A percentile compares a stretch with the other conserved stretches of the same genome.
Evolutionary conservation across 37 sponge, comb jelly and placozoan genomes (phyloP).

Genomic region (Eunapius fragilis): DNA sequence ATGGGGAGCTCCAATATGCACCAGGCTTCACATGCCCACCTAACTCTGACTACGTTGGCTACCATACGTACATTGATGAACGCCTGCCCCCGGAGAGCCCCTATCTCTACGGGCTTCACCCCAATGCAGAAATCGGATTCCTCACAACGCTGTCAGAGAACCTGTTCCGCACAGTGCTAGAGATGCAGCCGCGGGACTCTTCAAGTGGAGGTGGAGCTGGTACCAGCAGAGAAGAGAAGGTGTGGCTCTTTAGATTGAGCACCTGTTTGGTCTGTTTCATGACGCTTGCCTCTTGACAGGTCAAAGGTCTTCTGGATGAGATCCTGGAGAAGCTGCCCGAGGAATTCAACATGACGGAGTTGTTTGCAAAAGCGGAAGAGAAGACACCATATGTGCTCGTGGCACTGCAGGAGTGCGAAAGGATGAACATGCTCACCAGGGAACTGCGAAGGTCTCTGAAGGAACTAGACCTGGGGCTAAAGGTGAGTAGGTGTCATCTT

Average conservation of each 20-base stretch:
- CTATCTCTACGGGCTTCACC: conserved; percentile 96
- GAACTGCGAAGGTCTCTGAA: conserved; percentile 93
- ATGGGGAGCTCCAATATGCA: conserved; percentile 84
- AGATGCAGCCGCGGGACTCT: conserved; percentile 97
- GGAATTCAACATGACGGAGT: conserved; percentile 88
- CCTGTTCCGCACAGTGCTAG: conserved; percentile 96
- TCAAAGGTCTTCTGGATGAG: conserved; percentile 92
- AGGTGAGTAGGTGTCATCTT: no score
- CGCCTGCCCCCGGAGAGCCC: conserved; percentile 97
- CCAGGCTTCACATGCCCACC: conserved; percentile 91
- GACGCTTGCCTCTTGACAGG: conserved; percentile 35
- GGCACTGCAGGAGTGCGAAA: conserved; percentile 98
- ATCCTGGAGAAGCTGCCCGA: conserved; percentile 95
- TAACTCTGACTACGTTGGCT: conserved; percentile 89
- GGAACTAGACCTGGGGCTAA: conserved; percentile 94
- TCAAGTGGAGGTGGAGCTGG: conserved; percentile 82
- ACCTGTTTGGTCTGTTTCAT: background rate
- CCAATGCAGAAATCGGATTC: conserved; percentile 99
- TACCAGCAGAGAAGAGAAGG: conserved; percentile 93
- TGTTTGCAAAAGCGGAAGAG: conserved; percentile 92
- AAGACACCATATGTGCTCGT: conserved; percentile 97
- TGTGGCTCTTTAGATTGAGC: conserved; percentile 4
- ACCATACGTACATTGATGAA: conserved; percentile 91
- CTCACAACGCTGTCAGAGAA: conserved; percentile 92
- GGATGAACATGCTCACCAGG: conserved; percentile 94